Conservation (phyloP, 30 jellyfish, hydroid and myxozoan genomes). For the Pseudorhiza aurosa region DNA sequence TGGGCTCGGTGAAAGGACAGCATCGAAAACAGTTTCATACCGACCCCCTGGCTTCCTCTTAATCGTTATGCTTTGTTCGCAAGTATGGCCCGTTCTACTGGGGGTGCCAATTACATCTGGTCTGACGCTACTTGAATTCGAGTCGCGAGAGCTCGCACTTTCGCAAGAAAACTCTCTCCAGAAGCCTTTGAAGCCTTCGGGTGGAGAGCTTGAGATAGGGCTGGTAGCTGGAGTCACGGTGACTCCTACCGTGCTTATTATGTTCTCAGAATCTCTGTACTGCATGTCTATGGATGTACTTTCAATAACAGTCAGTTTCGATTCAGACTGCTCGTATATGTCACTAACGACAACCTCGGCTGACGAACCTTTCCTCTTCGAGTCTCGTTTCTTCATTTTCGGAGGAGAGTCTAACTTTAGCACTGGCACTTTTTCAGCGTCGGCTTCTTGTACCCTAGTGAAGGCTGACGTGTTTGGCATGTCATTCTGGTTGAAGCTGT, state of each 20-base stretch:
- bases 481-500: background rate
- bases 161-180: constrained; percentile 67
- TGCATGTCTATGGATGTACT: constrained; percentile 37
- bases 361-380: constrained; percentile 33
- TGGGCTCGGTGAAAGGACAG: constrained; percentile 69
- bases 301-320: constrained; percentile 23
- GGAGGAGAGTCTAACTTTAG: constrained; percentile 70
- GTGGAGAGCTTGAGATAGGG: constrained; percentile 62
- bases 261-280: constrained; percentile 30
- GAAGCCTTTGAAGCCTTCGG: constrained; percentile 68
- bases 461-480: constrained; percentile 25
- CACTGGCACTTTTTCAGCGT: constrained; percentile 53
- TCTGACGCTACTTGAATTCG: constrained; percentile 4
- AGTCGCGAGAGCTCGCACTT: constrained; percentile 69
- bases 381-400: constrained; percentile 64
- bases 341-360: background rate
- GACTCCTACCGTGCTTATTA: constrained; percentile 70
- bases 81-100: constrained; percentile 2
- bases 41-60: constrained; percentile 63
- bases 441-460: constrained; percentile 14
- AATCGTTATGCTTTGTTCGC: constrained; percentile 65
- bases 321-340: constrained; percentile 3
- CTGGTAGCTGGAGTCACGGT: constrained; percentile 76
- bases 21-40: constrained; percentile 72
- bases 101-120: constrained; percentile 26